phyloP scores from a whole-genome alignment of 1,140 invertebrate species.

The Trichonephila clavata region DNA sequence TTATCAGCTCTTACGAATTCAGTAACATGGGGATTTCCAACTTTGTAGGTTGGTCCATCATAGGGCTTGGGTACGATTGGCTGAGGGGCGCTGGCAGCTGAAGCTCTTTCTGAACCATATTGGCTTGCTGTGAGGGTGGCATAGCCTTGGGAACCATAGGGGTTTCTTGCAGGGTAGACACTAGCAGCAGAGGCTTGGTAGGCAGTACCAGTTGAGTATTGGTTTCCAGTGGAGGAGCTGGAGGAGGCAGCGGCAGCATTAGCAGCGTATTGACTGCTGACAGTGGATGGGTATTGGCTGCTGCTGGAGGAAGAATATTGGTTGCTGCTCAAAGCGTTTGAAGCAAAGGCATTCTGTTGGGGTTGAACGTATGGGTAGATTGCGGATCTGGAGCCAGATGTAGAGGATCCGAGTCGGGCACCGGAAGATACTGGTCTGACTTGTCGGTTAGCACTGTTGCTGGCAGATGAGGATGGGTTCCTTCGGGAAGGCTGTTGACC shows the following conservation, averaged over 20 bases:
- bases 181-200: slow-evolving; percentile 43
- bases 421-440: neutral
- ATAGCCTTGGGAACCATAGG: slow-evolving; percentile 51
- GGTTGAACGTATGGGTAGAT: slow-evolving; percentile 50
- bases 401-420: neutral
- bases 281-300: slow-evolving; percentile 43
- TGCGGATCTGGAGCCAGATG: slow-evolving; percentile 16
- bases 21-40: slow-evolving; percentile 70
- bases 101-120: neutral
- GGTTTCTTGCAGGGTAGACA: slow-evolving; percentile 41
- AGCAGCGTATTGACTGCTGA: slow-evolving; percentile 61
- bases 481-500: neutral
- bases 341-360: slow-evolving; percentile 29
- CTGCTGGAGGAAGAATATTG: neutral
- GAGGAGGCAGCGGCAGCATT: neutral
- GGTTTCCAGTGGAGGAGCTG: slow-evolving; percentile 1
- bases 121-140: neutral
- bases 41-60: slow-evolving; percentile 67
- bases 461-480: neutral
- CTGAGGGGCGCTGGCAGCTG: neutral
- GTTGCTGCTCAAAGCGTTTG: slow-evolving; percentile 24
- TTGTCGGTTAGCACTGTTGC: slow-evolving; percentile 8
- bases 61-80: slow-evolving; percentile 65
- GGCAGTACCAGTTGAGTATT: slow-evolving; percentile 37
- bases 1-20: slow-evolving; percentile 36